A percentile compares a stretch with the other conserved stretches of the same genome.
These are phyloP conservation scores for Erethizon dorsatum DNA, from an alignment of 2,797 vertebrate genomes.

Conservation along the genomic window DNA sequence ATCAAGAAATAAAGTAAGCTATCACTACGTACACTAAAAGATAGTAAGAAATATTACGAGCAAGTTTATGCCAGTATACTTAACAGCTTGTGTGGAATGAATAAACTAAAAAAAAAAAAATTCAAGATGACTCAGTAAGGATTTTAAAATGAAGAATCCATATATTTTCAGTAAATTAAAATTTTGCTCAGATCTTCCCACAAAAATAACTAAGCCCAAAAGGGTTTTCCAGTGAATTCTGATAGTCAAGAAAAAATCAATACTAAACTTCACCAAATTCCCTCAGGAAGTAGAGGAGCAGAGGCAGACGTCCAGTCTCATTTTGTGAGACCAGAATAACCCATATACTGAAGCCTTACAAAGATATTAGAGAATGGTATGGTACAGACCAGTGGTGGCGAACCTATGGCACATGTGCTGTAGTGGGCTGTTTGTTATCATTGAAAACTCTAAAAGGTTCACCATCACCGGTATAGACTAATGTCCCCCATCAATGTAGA, in stretches of 20 bases:
- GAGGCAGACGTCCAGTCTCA: background rate
- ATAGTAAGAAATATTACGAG: background rate
- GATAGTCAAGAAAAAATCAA: background rate
- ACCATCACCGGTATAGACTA: background rate
- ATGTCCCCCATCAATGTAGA: background rate
- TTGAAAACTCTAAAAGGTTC: background rate
- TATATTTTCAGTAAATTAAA: background rate
- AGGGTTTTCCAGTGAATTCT: background rate
- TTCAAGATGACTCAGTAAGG: background rate
- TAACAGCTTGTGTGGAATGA: background rate
- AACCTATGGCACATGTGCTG: background rate
- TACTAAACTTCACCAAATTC: background rate
- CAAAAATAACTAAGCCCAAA: background rate
- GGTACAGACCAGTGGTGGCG: background rate
- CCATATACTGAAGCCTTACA: background rate
- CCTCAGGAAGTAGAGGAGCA: background rate
- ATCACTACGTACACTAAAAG: background rate
- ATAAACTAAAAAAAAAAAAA: background rate
- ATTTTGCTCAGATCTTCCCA: background rate
- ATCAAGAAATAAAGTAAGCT: background rate
- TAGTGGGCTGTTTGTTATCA: background rate
- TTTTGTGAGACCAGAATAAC: background rate
- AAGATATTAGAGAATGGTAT: background rate
- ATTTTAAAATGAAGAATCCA: background rate
- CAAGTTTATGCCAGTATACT: background rate